Percentiles rank a stretch among this genome's conserved stretches.
Evolutionary conservation across 2,797 vertebrate species (phyloP).

Genomic region (Allobates femoralis): DNA sequence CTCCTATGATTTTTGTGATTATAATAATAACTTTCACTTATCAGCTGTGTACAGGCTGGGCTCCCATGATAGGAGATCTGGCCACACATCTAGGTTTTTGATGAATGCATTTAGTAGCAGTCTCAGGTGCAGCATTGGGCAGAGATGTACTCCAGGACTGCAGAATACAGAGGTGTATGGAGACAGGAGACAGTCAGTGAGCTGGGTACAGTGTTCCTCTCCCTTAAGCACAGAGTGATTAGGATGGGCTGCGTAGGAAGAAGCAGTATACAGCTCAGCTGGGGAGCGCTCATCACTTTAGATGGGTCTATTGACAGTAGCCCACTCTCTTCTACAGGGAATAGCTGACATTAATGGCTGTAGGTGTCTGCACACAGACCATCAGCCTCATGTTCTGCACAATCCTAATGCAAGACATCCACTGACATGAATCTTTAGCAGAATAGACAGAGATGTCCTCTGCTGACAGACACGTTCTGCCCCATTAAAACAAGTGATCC

Average conservation of each 20-base stretch:
- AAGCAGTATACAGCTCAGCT: slow-evolving; percentile 12
- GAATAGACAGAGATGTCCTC: neutral
- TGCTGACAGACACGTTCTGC: neutral
- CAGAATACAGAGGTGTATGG: neutral
- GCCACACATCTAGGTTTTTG: neutral
- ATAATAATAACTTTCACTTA: too few species aligned
- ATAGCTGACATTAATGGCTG: neutral
- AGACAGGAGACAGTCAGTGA: neutral
- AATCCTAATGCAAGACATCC: neutral
- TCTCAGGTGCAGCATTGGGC: neutral
- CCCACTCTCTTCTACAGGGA: neutral
- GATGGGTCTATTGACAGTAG: slow-evolving; percentile 1
- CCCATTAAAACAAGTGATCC: neutral
- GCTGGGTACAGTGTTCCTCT: neutral
- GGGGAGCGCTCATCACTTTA: slow-evolving; percentile 1
- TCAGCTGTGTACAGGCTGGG: neutral
- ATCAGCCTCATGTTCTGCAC: neutral
- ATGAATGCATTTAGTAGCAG: neutral
- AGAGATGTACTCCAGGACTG: neutral
- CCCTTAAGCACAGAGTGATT: neutral
- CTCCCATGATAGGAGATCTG: neutral
- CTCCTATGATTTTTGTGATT: too few species aligned
- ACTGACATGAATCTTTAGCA: neutral
- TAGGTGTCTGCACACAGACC: neutral
- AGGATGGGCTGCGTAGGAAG: slow-evolving; percentile 21